Evolutionary conservation across 37 sponge, comb jelly and placozoan genomes (phyloP).

Genomic region (Haliclona indistincta): DNA sequence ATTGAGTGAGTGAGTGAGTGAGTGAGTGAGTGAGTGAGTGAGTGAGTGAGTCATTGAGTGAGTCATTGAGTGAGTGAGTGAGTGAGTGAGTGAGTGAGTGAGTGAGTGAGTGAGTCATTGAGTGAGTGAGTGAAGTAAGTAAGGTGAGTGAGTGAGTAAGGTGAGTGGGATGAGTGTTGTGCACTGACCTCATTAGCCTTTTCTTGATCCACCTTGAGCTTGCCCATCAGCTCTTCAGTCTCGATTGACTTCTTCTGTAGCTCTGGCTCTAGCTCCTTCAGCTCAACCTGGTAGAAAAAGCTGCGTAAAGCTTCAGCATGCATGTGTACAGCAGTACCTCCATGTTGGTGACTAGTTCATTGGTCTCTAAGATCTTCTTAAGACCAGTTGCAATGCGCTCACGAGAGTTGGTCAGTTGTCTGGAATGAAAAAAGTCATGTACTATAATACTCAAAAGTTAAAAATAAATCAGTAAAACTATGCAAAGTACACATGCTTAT

Average conservation of each 20-base stretch:
- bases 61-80: too few relatives aligned
- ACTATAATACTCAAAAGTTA: slow-evolving; percentile 4
- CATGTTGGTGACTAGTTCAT: slow-evolving; percentile 94
- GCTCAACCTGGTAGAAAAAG: slow-evolving; percentile 60
- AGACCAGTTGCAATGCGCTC: slow-evolving; percentile 95
- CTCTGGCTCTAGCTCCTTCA: slow-evolving; percentile 92
- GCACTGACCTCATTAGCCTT: slow-evolving; percentile 72
- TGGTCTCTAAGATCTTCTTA: slow-evolving; percentile 95
- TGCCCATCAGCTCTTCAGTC: slow-evolving; percentile 86
- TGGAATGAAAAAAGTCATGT: slow-evolving; percentile 2
- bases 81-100: too few relatives aligned
- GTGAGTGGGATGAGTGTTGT: too few relatives aligned
- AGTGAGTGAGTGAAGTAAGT: too few relatives aligned
- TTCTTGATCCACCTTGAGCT: slow-evolving; percentile 89
- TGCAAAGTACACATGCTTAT: background rate
- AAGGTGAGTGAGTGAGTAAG: too few relatives aligned
- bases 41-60: too few relatives aligned
- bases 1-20: too few relatives aligned
- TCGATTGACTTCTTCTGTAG: slow-evolving; percentile 87
- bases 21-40: too few relatives aligned
- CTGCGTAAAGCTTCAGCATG: background rate
- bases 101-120: too few relatives aligned
- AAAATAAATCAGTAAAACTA: background rate
- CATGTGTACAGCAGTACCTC: slow-evolving; percentile 33
- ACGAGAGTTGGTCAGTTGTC: slow-evolving; percentile 76